Evolutionary conservation across 2,888 invertebrate species (phyloP), one percentile per base, ranked within the genome.

Genomic region (Epinotia bilunana): DNA sequence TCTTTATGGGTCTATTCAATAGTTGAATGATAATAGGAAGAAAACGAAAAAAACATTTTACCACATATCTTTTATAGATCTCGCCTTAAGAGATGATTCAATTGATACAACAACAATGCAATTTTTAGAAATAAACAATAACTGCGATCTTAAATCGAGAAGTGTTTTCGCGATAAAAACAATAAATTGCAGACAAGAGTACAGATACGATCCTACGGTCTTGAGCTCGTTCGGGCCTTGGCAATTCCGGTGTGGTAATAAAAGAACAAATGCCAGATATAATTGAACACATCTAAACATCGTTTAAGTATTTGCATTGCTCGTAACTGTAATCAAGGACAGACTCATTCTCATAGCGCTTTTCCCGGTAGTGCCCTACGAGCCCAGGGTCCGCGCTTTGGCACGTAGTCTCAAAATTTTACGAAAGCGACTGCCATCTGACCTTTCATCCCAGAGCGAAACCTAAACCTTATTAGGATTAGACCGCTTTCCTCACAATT

Each of bases 211-310:
- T 74, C 70, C 74, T 60, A 64, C 64, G 74, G 43, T 71, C 74
- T 74, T 74, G 74, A 74, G 64, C 64, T 70, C 74, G 60, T 71
- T 70, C 74, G 74, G 74, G 49, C 16, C 71, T 65, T 74, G 43
- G 74, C 70, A 74, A 74, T 53, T 63, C 39, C 53, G 70, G 58
- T 74, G 64, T 61, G 53, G 74, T 60, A 74, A 74, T 39, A 64
- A 60, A 71, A 74, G 12, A 60, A 58, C 65, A 73, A 64, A 73
- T 73, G 58, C 60, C 65, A 65, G 39, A 65, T 70, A 65, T 60
- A 70, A 74, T 74, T 55, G 49, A 63, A 70, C 58, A 58, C 49
- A 63, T 68, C 55, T 67, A 73, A 73, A 68, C 68, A 49, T 63
- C 57, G 57, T 2, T 69, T 69, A 57, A 67, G 11, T 57, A 69